Evolutionary conservation across 2,888 invertebrate genomes (phyloP), one percentile per base, ranked within the genome.

Genomic region (Drosophila bunnanda): DNA sequence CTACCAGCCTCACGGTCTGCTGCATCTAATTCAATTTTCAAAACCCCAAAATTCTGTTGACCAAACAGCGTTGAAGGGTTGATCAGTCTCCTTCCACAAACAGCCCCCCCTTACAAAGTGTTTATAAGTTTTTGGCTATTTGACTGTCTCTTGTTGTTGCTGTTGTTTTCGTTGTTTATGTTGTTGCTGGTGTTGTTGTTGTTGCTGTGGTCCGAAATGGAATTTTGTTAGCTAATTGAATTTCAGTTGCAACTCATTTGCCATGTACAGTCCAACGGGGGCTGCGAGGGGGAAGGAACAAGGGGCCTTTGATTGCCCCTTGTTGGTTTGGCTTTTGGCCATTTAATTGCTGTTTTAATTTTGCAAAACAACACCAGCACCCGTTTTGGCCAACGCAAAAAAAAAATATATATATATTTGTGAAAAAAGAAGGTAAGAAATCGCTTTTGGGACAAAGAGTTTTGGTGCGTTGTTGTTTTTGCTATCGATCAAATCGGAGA

Each of bases 21-120:
- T 87, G 89, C 88, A 87, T 88, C 86, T 87, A 87, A 89, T 84
- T 89, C 89, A 88, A 88, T 89, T 89, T 85, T 85, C 84, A 88
- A 82, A 85, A 81, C 82, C 85, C 72, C 32, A 76, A 88, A 89
- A 82, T 87, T 82, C 74, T 89, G 82, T 86, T 89, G 85, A 88
- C 89, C 87, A 75, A 81, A 83, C 78, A 77, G 81, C 83, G 81
- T 78, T 80, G 84, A 77, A 78, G 80, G 64, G 64, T 64, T 64
- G 64, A 50, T 65, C 41, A 65, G 50, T 36, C 62, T 30, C 13
- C 12, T 20, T 22, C 10, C 10, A 10, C 4, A 36, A 39, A 15
- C 8, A 15, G 32, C n/a, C 44, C 62, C 44, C 62, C 44, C 36
- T 39, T 22, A 59, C 71, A 78, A 82, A 85, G 88, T 83, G 88